Conservation (phyloP, 2,888 invertebrate species). For the Poecilobothrus nobilitatus region DNA sequence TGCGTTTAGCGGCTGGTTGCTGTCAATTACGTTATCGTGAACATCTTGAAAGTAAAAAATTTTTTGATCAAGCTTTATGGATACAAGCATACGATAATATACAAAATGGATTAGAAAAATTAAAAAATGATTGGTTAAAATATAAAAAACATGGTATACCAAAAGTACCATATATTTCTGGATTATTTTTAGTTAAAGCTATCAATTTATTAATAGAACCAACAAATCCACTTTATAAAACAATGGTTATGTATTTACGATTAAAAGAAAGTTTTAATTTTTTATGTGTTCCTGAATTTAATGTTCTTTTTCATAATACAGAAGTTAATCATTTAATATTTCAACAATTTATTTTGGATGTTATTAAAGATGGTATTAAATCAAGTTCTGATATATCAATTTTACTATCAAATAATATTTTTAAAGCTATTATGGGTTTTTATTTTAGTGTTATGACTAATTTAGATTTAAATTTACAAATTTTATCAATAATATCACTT, state of each 20-base stretch:
- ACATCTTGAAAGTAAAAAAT: slow-evolving; percentile 61
- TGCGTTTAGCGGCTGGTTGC: slow-evolving; percentile 65
- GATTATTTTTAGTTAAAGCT: slow-evolving; percentile 37
- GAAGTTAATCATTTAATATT: slow-evolving; percentile 61
- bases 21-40: slow-evolving; percentile 64
- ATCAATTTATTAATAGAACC: slow-evolving; percentile 65
- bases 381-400: slow-evolving; percentile 65
- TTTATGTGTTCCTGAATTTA: slow-evolving; percentile 76
- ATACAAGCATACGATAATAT: slow-evolving; percentile 40
- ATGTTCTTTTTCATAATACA: slow-evolving; percentile 72
- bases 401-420: slow-evolving; percentile 61
- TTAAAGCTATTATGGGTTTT: slow-evolving; percentile 68
- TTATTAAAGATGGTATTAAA: slow-evolving; percentile 68
- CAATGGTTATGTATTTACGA: slow-evolving; percentile 68
- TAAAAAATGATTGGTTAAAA: slow-evolving; percentile 35
- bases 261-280: slow-evolving; percentile 70
- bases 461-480: slow-evolving; percentile 52
- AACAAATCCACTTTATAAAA: slow-evolving; percentile 63
- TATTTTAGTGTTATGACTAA: slow-evolving; percentile 58
- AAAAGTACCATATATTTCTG: slow-evolving; percentile 37
- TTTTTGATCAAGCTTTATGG: slow-evolving; percentile 42
- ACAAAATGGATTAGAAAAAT: slow-evolving; percentile 35
- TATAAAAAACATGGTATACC: slow-evolving; percentile 40
- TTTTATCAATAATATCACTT: slow-evolving; percentile 56
- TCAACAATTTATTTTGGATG: slow-evolving; percentile 67